Evolutionary conservation across 2,113 vertebrate genomes (phyloP).

Genomic region (Chionis minor): DNA sequence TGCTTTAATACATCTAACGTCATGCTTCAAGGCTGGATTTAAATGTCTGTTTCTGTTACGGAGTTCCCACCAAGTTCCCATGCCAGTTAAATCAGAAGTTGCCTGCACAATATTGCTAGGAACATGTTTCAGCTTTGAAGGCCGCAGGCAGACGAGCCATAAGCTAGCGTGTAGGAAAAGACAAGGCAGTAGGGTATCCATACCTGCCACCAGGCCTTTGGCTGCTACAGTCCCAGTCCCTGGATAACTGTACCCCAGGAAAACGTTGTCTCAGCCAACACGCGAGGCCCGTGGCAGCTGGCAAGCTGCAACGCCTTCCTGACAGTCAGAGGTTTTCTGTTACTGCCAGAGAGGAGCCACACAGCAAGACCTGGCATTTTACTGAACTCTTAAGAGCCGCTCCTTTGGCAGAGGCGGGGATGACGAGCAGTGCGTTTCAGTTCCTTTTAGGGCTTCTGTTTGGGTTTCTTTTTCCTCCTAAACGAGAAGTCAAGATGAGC

Average conservation of each 20-base stretch:
- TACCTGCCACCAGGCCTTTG: neutral
- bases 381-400: neutral
- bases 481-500: too few relatives aligned
- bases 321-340: neutral
- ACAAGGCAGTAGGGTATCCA: neutral
- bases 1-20: neutral
- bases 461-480: neutral
- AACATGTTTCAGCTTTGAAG: neutral
- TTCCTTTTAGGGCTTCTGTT: neutral
- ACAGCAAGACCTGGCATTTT: neutral
- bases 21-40: neutral
- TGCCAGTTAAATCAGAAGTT: neutral
- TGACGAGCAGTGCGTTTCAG: neutral
- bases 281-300: fast-evolving
- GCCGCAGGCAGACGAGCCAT: neutral
- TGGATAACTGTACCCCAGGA: neutral
- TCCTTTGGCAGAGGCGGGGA: neutral
- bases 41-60: neutral
- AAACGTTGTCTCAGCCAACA: fast-evolving
- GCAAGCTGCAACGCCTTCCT: fast-evolving
- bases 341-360: neutral
- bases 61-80: neutral
- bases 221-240: neutral
- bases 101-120: fast-evolving
- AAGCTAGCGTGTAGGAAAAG: neutral